Percentiles rank a stretch among this genome's conserved stretches.
Conservation (phyloP, 2,888 invertebrate species). For the Amphipoea oculea region DNA sequence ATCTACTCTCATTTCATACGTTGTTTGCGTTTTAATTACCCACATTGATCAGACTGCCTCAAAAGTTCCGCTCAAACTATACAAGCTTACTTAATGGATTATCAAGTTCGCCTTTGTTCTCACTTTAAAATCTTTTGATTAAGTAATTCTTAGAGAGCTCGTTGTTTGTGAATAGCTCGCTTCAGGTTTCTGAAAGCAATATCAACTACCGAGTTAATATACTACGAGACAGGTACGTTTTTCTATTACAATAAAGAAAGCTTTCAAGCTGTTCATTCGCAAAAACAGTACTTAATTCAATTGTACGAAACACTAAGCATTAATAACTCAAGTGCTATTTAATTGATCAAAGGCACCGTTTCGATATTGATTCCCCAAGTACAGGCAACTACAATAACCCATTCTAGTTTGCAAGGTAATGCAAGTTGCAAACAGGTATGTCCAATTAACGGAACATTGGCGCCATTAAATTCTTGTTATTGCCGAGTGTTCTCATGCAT, state of each 20-base stretch:
- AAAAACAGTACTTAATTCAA: slow-evolving; percentile 4
- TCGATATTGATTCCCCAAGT: slow-evolving; percentile 73
- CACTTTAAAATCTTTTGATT: slow-evolving; percentile 38
- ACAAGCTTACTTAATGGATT: slow-evolving; percentile 43
- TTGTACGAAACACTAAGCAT: slow-evolving; percentile 25
- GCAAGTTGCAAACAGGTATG: slow-evolving; percentile 80
- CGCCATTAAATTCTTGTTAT: slow-evolving; percentile 73
- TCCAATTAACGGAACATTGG: slow-evolving; percentile 82
- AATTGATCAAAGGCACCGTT: slow-evolving; percentile 75
- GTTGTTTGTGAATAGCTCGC: slow-evolving; percentile 25
- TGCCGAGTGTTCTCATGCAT: slow-evolving; percentile 68
- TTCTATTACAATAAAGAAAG: slow-evolving; percentile 3
- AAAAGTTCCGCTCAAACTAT: slow-evolving; percentile 41
- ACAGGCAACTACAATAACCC: slow-evolving; percentile 76
- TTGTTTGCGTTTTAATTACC: slow-evolving; percentile 39
- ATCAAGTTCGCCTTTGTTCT: slow-evolving; percentile 47
- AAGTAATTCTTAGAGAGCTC: slow-evolving; percentile 23
- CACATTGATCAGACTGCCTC: slow-evolving; percentile 32
- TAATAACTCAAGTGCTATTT: slow-evolving; percentile 64
- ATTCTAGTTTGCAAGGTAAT: slow-evolving; percentile 74
- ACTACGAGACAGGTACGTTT: slow-evolving; percentile 6
- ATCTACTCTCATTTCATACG: slow-evolving; percentile 27
- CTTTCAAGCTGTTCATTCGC: slow-evolving; percentile 2
- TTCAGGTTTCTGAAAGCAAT: slow-evolving; percentile 27
- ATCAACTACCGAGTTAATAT: slow-evolving; percentile 10